Percentiles rank a stretch among this genome's conserved stretches.
Conservation (phyloP, 1,140 invertebrate species). For the Drosophila kikkawai region DNA sequence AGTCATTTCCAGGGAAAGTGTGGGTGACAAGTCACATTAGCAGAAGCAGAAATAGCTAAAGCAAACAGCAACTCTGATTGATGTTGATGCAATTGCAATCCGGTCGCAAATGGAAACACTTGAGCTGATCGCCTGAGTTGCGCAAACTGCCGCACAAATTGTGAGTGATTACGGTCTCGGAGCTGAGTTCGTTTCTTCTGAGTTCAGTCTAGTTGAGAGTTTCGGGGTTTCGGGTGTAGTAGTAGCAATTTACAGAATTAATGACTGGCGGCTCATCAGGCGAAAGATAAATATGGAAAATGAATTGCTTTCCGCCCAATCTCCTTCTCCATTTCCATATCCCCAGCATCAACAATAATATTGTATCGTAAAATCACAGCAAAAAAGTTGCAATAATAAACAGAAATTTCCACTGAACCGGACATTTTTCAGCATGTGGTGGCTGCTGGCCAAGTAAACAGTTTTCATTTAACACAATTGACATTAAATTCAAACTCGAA, state of each 20-base stretch:
- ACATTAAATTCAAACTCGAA: conserved; percentile 15
- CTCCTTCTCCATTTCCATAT: background rate
- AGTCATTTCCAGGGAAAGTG: conserved; percentile 17
- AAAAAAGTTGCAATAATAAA: conserved; percentile 24
- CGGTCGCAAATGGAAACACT: conserved; percentile 49
- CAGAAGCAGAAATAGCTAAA: background rate
- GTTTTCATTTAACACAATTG: conserved; percentile 21
- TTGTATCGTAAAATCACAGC: conserved; percentile 13
- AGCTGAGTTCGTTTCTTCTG: background rate
- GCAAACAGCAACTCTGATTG: conserved; percentile 43
- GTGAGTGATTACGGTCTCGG: conserved; percentile 47
- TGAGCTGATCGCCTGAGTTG: conserved; percentile 38
- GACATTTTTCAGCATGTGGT: conserved; percentile 21
- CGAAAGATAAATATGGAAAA: conserved; percentile 23
- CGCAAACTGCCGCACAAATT: conserved; percentile 37
- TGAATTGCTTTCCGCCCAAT: conserved; percentile 6
- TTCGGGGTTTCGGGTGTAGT: background rate
- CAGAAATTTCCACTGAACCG: conserved; percentile 14
- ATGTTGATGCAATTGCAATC: conserved; percentile 53
- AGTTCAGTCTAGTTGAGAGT: conserved; percentile 8
- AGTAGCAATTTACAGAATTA: conserved; percentile 14
- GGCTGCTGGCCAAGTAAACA: conserved; percentile 7
- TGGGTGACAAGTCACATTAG: conserved; percentile 54
- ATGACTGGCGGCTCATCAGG: conserved; percentile 2
- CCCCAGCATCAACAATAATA: conserved; percentile 11